phyloP scores from a whole-genome alignment of 2,797 vertebrate species.

The Oryzias dopingdopingensis region DNA sequence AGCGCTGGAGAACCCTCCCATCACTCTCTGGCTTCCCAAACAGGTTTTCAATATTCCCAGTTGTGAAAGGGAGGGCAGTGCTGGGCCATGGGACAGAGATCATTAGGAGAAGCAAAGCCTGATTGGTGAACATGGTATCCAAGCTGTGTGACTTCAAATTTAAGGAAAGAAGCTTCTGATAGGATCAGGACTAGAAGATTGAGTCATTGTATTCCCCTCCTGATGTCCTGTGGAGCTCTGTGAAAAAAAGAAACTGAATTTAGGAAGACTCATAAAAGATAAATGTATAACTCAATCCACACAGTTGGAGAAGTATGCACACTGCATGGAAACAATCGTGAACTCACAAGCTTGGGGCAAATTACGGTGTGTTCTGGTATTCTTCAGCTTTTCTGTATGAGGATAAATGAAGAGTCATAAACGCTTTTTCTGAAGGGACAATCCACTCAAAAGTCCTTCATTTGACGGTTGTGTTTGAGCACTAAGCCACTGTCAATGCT shows the following conservation, averaged over 20 bases:
- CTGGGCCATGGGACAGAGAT: constrained; percentile 68
- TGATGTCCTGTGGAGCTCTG: constrained; percentile 58
- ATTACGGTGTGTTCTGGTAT: too few species aligned
- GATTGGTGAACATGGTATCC: constrained; percentile 80
- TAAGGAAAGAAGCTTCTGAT: constrained; percentile 60
- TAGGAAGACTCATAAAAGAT: constrained; percentile 1
- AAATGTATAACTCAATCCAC: too few species aligned
- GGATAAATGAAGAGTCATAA: too few species aligned
- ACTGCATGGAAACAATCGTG: too few species aligned
- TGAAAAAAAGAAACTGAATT: constrained; percentile 46
- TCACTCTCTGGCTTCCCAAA: constrained; percentile 73
- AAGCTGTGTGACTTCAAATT: constrained; percentile 58
- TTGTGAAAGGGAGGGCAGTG: constrained; percentile 64
- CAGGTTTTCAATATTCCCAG: constrained; percentile 77
- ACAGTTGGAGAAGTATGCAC: too few species aligned
- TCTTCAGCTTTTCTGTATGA: too few species aligned
- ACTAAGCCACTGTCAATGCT: too few species aligned
- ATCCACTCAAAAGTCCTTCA: too few species aligned
- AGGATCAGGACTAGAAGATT: constrained; percentile 64
- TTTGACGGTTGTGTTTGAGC: too few species aligned
- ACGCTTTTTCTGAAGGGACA: too few species aligned
- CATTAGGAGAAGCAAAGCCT: constrained; percentile 67
- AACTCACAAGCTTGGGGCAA: too few species aligned
- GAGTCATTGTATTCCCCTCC: constrained; percentile 73
- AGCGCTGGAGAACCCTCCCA: constrained; percentile 84